Base-by-base conservation (phyloP, 64 coral and sea anemone species). In the Orbicella faveolata region DNA sequence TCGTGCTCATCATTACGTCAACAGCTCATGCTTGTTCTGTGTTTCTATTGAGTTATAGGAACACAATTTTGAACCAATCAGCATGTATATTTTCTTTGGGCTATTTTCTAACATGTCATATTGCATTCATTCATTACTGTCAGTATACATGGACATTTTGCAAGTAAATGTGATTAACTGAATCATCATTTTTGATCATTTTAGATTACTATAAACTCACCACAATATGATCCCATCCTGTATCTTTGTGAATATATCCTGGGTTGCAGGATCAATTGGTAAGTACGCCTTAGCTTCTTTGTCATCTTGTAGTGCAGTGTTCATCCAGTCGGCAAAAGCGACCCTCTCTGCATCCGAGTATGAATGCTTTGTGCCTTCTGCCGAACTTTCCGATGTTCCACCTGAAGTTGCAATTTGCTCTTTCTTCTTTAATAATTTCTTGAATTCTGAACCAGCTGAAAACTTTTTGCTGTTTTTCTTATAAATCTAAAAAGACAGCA, bases 271-370 rank as follows among this genome's bases (percentile, higher is more conserved):
- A 51, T 94, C 59, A 91, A 99, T 79, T 18, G 97, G 94, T 25
- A 99, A 77, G 62, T 95, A 93, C 3, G 79, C 92, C 6, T 73
- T 67, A 6, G 92, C 85, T 61, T 96, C 94, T 61, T 75, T 66
- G 36, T 99, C 97, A 9, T 96, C 91, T 61, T 88, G 88, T 20
- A 99, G 52, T 68, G 94, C 76, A 64, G 83, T 95, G 86, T 99
- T 99, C 15, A 99, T 99, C 97, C 97, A 99, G n/a, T 99, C 97
- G 79, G 85, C 92, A 79, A 99, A 99, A 12, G 97, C 97, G 39
- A 83, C 86, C 64, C 76, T 93, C 34, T 98, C 96, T 9, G 93
- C 90, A 61, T 98, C 93, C 0, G 96, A 90, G 18, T 90, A 95
- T 0, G 76, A 83, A 66, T 98, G 96, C 20, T 90, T 98, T 41